phyloP scores from a whole-genome alignment of 1,140 invertebrate species.

The Dendrolimus kikuchii region DNA sequence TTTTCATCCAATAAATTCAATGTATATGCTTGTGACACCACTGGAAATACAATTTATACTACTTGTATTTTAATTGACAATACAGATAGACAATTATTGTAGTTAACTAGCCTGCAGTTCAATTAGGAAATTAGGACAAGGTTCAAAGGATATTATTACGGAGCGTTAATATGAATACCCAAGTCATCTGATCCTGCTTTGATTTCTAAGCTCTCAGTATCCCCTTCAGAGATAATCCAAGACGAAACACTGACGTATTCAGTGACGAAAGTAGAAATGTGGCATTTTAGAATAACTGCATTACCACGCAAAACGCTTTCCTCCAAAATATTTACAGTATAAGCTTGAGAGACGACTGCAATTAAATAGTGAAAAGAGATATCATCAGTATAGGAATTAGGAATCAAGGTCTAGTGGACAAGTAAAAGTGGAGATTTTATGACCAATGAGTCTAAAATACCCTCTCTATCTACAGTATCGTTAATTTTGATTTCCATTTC shows the following conservation, averaged over 20 bases:
- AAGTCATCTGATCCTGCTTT: constrained; percentile 48
- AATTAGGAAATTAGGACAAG: too few relatives aligned
- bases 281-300: constrained; percentile 91
- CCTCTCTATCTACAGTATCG: constrained; percentile 33
- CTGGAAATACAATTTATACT: constrained; percentile 69
- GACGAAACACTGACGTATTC: constrained; percentile 90
- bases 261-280: constrained; percentile 92
- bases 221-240: constrained; percentile 85
- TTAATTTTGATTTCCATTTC: constrained; percentile 45
- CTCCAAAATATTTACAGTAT: constrained; percentile 91
- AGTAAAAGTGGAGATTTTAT: background rate
- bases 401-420: constrained; percentile 2
- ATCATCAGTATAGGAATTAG: constrained; percentile 5
- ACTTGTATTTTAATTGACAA: too few relatives aligned
- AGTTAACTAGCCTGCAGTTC: too few relatives aligned
- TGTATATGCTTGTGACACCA: constrained; percentile 90
- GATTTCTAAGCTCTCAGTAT: constrained; percentile 69
- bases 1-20: constrained; percentile 93
- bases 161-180: constrained; percentile 32
- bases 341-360: constrained; percentile 90
- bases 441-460: constrained; percentile 25
- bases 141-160: too few relatives aligned
- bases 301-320: constrained; percentile 92
- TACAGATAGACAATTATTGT: too few relatives aligned
- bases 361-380: constrained; percentile 27